Conservation (phyloP, 2,797 vertebrate genomes). For the Emydoidea blandingii region DNA sequence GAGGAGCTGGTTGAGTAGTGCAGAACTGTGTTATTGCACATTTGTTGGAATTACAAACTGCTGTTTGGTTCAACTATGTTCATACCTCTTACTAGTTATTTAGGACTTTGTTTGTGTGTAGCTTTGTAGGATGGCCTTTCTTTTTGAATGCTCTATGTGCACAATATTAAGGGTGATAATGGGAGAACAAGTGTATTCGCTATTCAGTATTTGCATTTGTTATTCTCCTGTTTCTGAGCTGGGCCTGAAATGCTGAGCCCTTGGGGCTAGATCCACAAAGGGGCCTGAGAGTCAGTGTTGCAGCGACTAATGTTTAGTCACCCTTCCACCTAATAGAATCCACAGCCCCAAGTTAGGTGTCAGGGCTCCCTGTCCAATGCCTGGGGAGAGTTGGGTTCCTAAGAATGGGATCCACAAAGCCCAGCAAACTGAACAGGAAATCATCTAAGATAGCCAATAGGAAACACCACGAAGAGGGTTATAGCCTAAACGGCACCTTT, state of each 20-base stretch:
- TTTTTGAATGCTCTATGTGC: not conserved
- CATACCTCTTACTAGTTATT: fast-evolving
- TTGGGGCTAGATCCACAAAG: too few relatives aligned
- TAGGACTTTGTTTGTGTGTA: not conserved
- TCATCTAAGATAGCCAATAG: too few relatives aligned
- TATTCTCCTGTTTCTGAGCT: not conserved
- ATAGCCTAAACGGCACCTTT: too few relatives aligned
- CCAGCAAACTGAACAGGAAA: too few relatives aligned
- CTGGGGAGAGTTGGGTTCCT: too few relatives aligned
- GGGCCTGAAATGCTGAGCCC: not conserved
- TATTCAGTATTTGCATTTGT: fast-evolving
- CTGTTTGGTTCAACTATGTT: conserved; percentile 34
- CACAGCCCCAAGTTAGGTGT: too few relatives aligned
- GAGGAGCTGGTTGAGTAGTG: not conserved
- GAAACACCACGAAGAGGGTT: too few relatives aligned
- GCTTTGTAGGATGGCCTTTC: not conserved
- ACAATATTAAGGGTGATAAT: not conserved
- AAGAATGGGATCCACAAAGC: too few relatives aligned
- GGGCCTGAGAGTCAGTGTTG: too few relatives aligned
- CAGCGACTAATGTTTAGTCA: too few relatives aligned
- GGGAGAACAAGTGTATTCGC: not conserved
- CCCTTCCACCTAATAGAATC: too few relatives aligned
- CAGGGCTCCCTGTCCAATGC: too few relatives aligned
- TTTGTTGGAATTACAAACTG: conserved; percentile 39
- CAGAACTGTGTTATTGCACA: conserved; percentile 13